phyloP scores from a whole-genome alignment of 1,140 invertebrate genomes.

The Trichonephila clavata region DNA sequence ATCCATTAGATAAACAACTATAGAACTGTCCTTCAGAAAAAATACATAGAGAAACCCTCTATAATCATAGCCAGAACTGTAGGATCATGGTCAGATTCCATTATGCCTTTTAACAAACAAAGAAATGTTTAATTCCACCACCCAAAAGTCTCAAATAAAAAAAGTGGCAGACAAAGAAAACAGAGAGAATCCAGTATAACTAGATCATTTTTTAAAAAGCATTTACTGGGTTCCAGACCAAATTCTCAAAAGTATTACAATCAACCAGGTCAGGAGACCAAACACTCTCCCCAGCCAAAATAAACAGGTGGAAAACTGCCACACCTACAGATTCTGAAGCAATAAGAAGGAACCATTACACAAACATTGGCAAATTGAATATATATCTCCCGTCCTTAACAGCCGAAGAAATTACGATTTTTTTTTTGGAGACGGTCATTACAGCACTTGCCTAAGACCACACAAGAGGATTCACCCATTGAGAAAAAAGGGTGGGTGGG shows the following conservation, averaged over 20 bases:
- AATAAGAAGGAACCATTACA: background rate
- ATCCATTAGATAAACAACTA: no score
- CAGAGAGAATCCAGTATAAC: background rate
- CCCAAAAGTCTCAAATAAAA: background rate
- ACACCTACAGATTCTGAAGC: background rate
- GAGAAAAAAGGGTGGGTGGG: background rate
- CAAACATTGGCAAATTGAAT: conserved; percentile 23
- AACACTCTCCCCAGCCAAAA: background rate
- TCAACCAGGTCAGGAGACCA: conserved; percentile 14
- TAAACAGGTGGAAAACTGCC: background rate
- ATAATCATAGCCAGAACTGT: no score
- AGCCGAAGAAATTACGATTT: background rate
- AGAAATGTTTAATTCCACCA: no score
- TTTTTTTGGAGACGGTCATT: background rate
- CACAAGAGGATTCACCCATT: background rate
- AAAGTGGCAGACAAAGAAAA: background rate
- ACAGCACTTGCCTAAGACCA: conserved; percentile 3
- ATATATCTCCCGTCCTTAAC: background rate
- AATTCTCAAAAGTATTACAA: background rate
- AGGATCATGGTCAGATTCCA: no score
- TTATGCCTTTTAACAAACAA: no score
- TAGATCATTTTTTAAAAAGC: background rate
- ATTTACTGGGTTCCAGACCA: background rate
- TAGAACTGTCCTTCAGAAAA: no score
- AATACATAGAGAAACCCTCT: no score